A percentile compares a stretch with the other conserved stretches of the same genome.
Conservation (phyloP, 2,113 vertebrate genomes). For the Sinocyclocheilus maitianheensis region DNA sequence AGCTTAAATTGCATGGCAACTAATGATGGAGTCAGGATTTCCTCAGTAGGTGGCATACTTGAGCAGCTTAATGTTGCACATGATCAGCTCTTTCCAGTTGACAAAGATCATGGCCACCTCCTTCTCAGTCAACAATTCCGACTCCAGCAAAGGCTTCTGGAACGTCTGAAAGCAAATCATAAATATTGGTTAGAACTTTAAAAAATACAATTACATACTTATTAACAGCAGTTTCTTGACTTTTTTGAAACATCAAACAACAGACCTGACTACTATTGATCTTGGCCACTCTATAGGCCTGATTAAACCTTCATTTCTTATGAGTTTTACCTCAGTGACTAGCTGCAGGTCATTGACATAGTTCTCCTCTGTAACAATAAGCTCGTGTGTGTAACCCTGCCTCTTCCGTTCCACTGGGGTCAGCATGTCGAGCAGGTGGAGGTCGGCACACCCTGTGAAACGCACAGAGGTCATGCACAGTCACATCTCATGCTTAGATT, state of each 20-base stretch:
- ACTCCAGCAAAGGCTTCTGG: conserved; percentile 95
- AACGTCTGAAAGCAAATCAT: conserved; percentile 80
- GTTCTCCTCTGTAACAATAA: conserved; percentile 97
- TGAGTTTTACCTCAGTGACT: conserved; percentile 89
- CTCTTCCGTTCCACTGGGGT: conserved; percentile 92
- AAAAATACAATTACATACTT: not conserved
- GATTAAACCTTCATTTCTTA: not conserved
- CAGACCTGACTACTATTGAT: not conserved
- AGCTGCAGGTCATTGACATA: conserved; percentile 96
- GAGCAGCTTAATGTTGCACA: conserved; percentile 99
- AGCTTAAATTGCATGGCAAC: too few relatives aligned
- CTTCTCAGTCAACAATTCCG: conserved; percentile 94
- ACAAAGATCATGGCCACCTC: conserved; percentile 99
- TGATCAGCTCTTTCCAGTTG: conserved; percentile 99
- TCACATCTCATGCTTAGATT: conserved; percentile 18
- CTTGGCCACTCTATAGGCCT: not conserved
- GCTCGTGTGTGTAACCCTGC: conserved; percentile 97
- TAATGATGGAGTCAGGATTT: not conserved
- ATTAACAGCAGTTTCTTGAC: too few relatives aligned
- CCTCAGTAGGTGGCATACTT: conserved; percentile 81
- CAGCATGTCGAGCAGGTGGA: conserved; percentile 96
- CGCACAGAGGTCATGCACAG: conserved; percentile 34
- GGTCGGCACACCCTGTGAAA: conserved; percentile 93
- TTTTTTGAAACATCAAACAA: not conserved
- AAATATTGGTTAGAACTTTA: not conserved